A percentile compares a stretch with the other conserved stretches of the same genome.
phyloP scores from a whole-genome alignment of 2,797 vertebrate genomes.

The Tragopan temminckii region DNA sequence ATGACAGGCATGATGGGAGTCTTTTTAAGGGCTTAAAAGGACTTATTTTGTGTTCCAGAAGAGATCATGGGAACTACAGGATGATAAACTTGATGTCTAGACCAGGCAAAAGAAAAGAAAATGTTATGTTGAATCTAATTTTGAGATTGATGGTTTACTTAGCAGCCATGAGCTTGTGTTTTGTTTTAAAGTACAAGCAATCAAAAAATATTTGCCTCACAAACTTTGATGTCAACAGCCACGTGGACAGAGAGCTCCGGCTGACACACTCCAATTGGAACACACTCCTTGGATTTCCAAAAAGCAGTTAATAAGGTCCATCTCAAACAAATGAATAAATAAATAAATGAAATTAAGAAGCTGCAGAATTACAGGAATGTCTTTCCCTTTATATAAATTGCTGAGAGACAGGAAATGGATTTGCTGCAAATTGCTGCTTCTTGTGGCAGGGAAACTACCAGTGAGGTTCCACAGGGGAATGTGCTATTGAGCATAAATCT shows the following conservation, averaged over 20 bases:
- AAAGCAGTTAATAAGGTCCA: neutral
- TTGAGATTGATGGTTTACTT: neutral
- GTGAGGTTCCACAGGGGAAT: neutral
- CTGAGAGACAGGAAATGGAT: neutral
- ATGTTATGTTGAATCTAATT: neutral
- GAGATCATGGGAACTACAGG: neutral
- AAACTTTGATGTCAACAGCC: neutral
- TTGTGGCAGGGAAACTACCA: neutral
- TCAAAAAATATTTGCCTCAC: accelerated
- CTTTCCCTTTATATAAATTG: neutral
- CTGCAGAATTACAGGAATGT: neutral
- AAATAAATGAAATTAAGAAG: neutral
- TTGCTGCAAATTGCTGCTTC: neutral
- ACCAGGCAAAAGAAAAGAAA: neutral
- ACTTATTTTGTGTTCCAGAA: neutral
- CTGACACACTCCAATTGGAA: neutral
- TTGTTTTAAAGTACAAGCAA: neutral
- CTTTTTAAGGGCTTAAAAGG: neutral
- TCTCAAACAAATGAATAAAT: neutral
- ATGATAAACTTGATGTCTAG: neutral
- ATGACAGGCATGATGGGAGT: neutral
- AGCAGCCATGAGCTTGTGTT: neutral
- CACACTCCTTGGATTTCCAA: neutral
- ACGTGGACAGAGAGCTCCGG: neutral
- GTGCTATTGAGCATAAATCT: neutral